phyloP scores from a whole-genome alignment of 1,140 invertebrate genomes.

The Rhysida immarginata region DNA sequence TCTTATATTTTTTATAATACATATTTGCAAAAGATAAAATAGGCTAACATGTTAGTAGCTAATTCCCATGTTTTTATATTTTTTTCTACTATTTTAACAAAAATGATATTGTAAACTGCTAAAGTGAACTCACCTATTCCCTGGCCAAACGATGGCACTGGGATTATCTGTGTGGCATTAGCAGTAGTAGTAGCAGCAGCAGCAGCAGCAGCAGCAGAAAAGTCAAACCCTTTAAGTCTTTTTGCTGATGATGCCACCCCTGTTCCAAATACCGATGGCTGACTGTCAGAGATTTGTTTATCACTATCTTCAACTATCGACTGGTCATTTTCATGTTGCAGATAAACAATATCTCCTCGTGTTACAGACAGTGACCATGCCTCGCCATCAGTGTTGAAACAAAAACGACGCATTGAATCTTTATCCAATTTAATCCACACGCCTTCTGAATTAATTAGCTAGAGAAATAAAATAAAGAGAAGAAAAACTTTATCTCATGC shows the following conservation, averaged over 20 bases:
- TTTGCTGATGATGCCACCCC: not conserved
- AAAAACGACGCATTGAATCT: conserved; percentile 46
- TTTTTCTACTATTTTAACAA: not conserved
- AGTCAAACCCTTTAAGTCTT: conserved; percentile 39
- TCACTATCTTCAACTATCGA: conserved; percentile 4
- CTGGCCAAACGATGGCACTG: not conserved
- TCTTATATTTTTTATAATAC: too few species aligned
- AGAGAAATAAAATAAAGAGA: not conserved
- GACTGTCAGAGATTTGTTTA: not conserved
- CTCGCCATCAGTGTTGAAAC: conserved; percentile 46
- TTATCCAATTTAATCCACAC: conserved; percentile 50
- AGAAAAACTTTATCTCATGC: too few species aligned
- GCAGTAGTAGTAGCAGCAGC: too few species aligned
- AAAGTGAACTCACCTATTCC: not conserved
- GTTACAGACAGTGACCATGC: conserved; percentile 60
- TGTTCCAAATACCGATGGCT: not conserved
- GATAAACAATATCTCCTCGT: conserved; percentile 48
- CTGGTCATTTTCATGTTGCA: conserved; percentile 41
- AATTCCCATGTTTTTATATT: too few species aligned
- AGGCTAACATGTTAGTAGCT: too few species aligned
- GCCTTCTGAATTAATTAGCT: conserved; percentile 19
- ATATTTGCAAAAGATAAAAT: too few species aligned
- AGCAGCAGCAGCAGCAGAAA: conserved; percentile 30
- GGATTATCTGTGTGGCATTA: too few species aligned
- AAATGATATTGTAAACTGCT: conserved; percentile 3